These are phyloP conservation scores for Strongylocentrotus purpuratus DNA, from an alignment of 35 echinoderm and acorn worm species.

Conservation along the genomic window DNA sequence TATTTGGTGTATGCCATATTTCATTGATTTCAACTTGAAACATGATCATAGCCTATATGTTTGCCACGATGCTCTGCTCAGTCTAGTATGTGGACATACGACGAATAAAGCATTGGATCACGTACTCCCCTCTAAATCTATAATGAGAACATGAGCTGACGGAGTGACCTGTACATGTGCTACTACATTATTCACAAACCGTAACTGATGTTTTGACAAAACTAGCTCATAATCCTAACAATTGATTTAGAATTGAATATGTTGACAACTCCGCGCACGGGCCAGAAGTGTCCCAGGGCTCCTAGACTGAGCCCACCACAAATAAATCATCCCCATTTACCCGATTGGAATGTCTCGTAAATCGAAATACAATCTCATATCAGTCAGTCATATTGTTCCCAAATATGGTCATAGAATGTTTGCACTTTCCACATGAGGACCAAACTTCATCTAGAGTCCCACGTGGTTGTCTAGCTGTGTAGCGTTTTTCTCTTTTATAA, in stretches of 20 bases:
- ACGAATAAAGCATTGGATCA: neutral
- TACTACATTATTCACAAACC: neutral
- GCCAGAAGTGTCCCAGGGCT: constrained; percentile 13
- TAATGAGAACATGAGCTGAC: neutral
- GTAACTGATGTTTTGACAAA: neutral
- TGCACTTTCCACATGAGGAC: neutral
- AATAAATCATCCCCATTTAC: constrained; percentile 27
- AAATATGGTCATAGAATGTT: constrained; percentile 39
- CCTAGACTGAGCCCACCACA: constrained; percentile 18
- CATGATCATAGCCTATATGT: neutral
- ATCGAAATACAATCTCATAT: constrained; percentile 7
- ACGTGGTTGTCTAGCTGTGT: neutral
- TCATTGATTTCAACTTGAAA: neutral
- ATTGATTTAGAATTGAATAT: constrained; percentile 26
- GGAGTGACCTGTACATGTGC: neutral
- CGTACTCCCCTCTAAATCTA: neutral
- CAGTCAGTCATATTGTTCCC: constrained; percentile 28
- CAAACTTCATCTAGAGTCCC: neutral
- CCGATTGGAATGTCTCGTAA: constrained; percentile 22
- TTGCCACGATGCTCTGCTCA: neutral
- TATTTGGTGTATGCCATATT: neutral
- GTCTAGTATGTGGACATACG: neutral
- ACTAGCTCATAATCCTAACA: neutral
- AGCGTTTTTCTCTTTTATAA: neutral
- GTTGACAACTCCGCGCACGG: constrained; percentile 30